These are phyloP conservation scores for Penaeus vannamei DNA, from an alignment of 1,140 invertebrate genomes.

Conservation along the genomic window DNA sequence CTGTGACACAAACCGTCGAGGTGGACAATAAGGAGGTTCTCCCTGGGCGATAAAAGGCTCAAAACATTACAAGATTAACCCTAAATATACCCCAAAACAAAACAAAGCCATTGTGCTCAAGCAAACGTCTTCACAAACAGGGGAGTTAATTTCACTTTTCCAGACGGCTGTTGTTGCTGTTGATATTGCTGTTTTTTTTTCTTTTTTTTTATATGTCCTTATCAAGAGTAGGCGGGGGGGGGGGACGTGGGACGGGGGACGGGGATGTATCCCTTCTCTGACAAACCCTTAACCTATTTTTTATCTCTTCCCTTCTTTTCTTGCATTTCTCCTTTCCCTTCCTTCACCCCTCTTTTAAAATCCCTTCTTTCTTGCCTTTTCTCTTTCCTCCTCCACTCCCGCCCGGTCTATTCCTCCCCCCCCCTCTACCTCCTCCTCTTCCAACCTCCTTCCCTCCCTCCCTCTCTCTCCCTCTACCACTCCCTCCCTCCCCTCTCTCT, in stretches of 20 bases:
- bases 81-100: conserved; percentile 51
- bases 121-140: conserved; percentile 64
- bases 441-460: too few species aligned
- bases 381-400: too few species aligned
- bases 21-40: conserved; percentile 44
- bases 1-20: background rate
- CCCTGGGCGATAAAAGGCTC: conserved; percentile 36
- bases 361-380: too few species aligned
- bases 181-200: conserved; percentile 5
- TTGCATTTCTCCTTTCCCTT: too few species aligned
- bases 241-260: background rate
- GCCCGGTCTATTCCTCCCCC: too few species aligned
- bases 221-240: background rate
- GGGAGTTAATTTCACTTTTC: conserved; percentile 62
- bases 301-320: background rate
- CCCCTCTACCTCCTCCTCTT: too few species aligned
- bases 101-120: conserved; percentile 60
- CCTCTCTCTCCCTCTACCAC: too few species aligned
- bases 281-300: background rate
- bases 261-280: too few species aligned
- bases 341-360: too few species aligned
- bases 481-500: too few species aligned
- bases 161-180: conserved; percentile 40
- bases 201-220: background rate
- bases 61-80: conserved; percentile 53